phyloP scores from a whole-genome alignment of 2,888 invertebrate genomes.

The Ochlodes sylvanus region DNA sequence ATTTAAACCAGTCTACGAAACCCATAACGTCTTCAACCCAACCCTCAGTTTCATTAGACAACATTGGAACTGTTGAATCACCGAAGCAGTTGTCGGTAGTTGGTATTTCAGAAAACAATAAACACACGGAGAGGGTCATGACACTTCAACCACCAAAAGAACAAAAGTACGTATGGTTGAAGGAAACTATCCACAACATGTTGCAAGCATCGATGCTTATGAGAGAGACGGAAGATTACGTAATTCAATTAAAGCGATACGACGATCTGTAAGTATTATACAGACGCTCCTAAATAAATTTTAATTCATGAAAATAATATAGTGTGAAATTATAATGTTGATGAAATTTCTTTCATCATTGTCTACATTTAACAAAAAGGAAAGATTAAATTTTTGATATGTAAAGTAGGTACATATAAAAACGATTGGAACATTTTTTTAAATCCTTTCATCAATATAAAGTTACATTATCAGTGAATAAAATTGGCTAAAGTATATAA shows the following conservation, averaged over 20 bases:
- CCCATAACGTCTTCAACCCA: too few relatives aligned
- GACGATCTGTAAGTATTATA: not conserved
- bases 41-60: not conserved
- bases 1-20: too few relatives aligned
- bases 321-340: too few relatives aligned
- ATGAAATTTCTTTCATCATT: too few relatives aligned
- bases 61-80: not conserved
- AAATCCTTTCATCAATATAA: too few relatives aligned
- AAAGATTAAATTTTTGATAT: too few relatives aligned
- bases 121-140: not conserved
- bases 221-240: conserved; percentile 4
- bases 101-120: not conserved
- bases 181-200: not conserved
- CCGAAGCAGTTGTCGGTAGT: not conserved
- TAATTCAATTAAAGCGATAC: not conserved
- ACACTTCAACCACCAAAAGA: not conserved
- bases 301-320: too few relatives aligned
- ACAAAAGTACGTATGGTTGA: not conserved
- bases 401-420: too few relatives aligned
- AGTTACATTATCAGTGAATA: too few relatives aligned
- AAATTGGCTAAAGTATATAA: too few relatives aligned
- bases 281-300: not conserved
- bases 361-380: too few relatives aligned
- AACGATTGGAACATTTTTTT: too few relatives aligned
- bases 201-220: not conserved